phyloP scores from a whole-genome alignment of 2,888 invertebrate species.

The Cataglyphis rosenhaueri region DNA sequence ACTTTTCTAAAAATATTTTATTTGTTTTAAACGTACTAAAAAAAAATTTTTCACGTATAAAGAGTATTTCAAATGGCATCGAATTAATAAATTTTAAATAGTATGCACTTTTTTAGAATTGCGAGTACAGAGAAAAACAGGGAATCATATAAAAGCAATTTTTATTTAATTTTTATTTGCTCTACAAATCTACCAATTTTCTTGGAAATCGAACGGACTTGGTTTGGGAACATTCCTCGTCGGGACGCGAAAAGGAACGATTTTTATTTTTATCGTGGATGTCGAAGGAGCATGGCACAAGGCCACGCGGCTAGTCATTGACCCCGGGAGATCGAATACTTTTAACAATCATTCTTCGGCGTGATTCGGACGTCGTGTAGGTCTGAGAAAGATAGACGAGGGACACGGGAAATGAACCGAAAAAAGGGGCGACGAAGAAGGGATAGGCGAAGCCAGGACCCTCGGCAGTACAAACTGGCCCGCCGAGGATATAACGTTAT shows the following conservation, averaged over 20 bases:
- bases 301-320: conserved; percentile 50
- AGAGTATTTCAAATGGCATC: neutral
- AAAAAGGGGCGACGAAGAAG: conserved; percentile 27
- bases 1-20: neutral
- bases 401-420: conserved; percentile 3
- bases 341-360: conserved; percentile 45
- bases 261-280: conserved; percentile 28
- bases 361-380: conserved; percentile 27
- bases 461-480: conserved; percentile 44
- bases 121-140: neutral
- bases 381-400: conserved; percentile 3
- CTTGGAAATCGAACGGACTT: neutral
- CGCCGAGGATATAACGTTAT: conserved; percentile 64
- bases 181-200: neutral
- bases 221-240: neutral
- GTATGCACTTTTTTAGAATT: neutral
- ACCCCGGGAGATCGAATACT: conserved; percentile 34
- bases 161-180: neutral
- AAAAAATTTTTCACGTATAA: neutral
- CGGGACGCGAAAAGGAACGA: neutral
- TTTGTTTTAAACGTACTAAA: neutral
- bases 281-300: neutral
- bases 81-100: neutral
- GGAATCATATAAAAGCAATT: neutral
- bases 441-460: conserved; percentile 7